Percentiles rank a stretch among this genome's conserved stretches.
Conservation (phyloP, 2,113 vertebrate species). For the Oreochromis spilurus region DNA sequence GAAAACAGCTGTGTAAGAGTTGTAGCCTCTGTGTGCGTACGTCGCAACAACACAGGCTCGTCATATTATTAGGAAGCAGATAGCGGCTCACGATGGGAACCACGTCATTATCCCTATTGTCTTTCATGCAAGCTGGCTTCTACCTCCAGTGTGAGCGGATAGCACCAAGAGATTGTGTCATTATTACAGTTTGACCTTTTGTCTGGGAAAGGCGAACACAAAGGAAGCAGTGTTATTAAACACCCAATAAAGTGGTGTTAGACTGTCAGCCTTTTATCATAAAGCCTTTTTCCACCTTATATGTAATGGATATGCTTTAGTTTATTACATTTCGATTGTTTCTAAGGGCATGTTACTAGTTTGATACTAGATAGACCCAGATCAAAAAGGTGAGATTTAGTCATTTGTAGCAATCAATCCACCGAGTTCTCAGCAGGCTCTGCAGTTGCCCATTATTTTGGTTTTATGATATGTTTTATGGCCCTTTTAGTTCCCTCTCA, state of each 20-base stretch:
- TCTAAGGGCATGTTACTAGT: background rate
- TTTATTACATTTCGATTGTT: background rate
- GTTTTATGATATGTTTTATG: background rate
- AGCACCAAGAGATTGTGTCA: background rate
- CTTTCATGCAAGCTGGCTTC: background rate
- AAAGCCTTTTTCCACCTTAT: background rate
- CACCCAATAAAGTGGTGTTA: background rate
- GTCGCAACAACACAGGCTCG: background rate
- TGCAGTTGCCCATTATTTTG: background rate
- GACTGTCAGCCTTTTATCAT: background rate
- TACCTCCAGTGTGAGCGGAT: background rate
- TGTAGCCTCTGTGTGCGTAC: background rate
- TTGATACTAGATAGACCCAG: background rate
- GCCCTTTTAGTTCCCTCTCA: background rate
- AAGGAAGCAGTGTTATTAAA: background rate
- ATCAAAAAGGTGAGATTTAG: background rate
- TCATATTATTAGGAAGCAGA: background rate
- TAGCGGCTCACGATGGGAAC: background rate
- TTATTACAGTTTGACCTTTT: slow-evolving; percentile 16
- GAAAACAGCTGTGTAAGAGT: background rate
- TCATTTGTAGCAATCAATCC: background rate
- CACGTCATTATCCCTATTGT: background rate
- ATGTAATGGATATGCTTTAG: background rate
- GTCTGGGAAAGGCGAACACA: background rate
- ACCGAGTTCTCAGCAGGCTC: background rate